These are phyloP conservation scores for Bombus huntii DNA, from an alignment of 1,140 invertebrate genomes.

Conservation along the genomic window DNA sequence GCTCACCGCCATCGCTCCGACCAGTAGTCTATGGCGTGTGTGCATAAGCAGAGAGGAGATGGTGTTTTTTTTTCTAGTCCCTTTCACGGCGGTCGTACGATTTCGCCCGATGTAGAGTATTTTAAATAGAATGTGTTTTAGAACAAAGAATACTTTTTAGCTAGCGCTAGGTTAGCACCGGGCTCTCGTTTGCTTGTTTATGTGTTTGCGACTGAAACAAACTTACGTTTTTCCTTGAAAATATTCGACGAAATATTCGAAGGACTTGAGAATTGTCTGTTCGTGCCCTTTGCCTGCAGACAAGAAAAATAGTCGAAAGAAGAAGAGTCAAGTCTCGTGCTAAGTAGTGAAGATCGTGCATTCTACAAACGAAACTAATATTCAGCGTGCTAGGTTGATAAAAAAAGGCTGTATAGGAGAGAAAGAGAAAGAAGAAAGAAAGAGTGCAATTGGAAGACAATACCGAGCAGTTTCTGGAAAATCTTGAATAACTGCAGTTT, in stretches of 20 bases:
- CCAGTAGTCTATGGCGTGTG: constrained; percentile 4
- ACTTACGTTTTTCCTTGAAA: neutral
- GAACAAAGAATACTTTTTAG: neutral
- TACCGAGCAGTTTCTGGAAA: constrained; percentile 15
- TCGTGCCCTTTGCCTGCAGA: neutral
- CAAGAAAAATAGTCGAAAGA: neutral
- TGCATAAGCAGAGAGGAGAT: neutral
- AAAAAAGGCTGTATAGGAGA: neutral
- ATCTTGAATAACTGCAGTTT: constrained; percentile 57
- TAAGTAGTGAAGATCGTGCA: constrained; percentile 60
- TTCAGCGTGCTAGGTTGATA: constrained; percentile 51
- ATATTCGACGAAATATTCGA: neutral
- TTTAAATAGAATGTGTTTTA: neutral
- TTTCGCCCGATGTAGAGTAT: neutral
- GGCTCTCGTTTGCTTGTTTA: neutral
- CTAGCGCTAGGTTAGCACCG: too few relatives aligned
- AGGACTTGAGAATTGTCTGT: neutral
- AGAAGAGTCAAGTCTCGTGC: constrained; percentile 40
- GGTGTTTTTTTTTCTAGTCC: neutral
- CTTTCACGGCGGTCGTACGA: neutral
- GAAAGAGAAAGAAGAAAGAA: neutral
- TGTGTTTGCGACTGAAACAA: neutral
- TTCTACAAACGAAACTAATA: constrained; percentile 73
- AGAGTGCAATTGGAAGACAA: neutral
- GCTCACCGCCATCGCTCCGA: constrained; percentile 31